These are phyloP conservation scores for Porites evermanni DNA, from an alignment of 92 coral and sea anemone genomes.

Conservation along the genomic window DNA sequence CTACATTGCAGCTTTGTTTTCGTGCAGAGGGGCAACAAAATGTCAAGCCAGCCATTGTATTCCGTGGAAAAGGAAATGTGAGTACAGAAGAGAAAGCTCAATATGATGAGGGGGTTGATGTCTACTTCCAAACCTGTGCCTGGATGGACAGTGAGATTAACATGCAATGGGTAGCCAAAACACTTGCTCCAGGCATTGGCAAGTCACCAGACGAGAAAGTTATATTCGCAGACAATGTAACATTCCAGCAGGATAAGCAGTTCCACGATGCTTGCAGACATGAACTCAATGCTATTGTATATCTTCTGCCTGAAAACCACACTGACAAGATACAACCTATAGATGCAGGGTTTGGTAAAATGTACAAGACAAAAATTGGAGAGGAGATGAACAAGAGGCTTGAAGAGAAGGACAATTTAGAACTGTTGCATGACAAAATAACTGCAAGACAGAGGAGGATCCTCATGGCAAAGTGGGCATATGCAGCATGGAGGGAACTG, in stretches of 20 bases:
- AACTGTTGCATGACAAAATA: neutral
- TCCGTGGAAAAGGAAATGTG: conserved; percentile 62
- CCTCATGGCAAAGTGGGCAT: neutral
- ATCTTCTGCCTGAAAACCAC: conserved; percentile 16
- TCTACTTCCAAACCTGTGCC: conserved; percentile 50
- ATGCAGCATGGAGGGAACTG: conserved; percentile 35
- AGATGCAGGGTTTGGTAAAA: conserved; percentile 7
- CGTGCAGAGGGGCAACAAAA: conserved; percentile 55
- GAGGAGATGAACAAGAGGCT: neutral
- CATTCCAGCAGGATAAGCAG: conserved; percentile 58
- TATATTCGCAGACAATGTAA: conserved; percentile 66
- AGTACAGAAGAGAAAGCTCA: conserved; percentile 41
- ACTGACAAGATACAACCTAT: neutral
- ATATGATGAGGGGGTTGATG: conserved; percentile 59
- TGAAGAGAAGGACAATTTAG: neutral
- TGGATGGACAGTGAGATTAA: conserved; percentile 34
- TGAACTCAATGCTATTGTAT: conserved; percentile 61
- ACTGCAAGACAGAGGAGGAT: conserved; percentile 15
- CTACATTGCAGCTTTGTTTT: conserved; percentile 36
- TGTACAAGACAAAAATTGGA: neutral
- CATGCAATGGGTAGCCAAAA: conserved; percentile 52
- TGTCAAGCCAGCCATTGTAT: conserved; percentile 61
- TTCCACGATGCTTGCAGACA: conserved; percentile 70
- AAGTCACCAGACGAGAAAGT: conserved; percentile 58
- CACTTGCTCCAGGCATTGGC: conserved; percentile 43